Conservation (phyloP, 2,113 vertebrate genomes). For the Phaethon lepturus region DNA sequence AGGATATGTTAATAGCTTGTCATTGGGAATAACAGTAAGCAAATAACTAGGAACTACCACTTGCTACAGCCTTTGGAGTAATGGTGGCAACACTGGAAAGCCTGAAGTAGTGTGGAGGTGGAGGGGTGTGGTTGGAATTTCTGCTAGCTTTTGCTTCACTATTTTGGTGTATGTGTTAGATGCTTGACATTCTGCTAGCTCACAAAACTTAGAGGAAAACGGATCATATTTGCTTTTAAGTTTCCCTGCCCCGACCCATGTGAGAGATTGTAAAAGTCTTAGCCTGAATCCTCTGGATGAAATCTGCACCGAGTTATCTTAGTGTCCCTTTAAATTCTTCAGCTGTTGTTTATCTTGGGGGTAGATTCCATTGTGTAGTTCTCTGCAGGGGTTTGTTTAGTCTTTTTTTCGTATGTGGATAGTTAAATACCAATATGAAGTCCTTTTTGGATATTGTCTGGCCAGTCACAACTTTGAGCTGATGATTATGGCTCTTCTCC, state of each 20-base stretch:
- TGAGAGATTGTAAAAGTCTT: neutral
- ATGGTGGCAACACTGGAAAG: neutral
- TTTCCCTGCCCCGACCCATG: neutral
- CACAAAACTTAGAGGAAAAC: neutral
- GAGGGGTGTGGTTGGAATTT: neutral
- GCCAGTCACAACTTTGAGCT: neutral
- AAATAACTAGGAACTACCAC: neutral
- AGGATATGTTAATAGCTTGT: neutral
- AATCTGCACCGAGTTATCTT: neutral
- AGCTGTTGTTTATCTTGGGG: neutral
- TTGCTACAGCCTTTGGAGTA: neutral
- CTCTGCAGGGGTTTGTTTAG: neutral
- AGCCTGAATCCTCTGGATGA: neutral
- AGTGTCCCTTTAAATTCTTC: neutral
- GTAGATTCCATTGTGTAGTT: neutral
- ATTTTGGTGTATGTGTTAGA: neutral
- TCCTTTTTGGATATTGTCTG: neutral
- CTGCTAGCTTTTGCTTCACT: neutral
- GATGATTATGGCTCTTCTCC: neutral
- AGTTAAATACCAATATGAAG: neutral
- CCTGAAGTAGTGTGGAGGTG: neutral
- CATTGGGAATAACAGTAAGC: accelerated
- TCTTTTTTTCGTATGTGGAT: neutral
- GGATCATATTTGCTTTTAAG: neutral
- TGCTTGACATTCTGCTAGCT: neutral